phyloP scores from a whole-genome alignment of 2,888 invertebrate species.

The Ashinkailepas kermadecensis region DNA sequence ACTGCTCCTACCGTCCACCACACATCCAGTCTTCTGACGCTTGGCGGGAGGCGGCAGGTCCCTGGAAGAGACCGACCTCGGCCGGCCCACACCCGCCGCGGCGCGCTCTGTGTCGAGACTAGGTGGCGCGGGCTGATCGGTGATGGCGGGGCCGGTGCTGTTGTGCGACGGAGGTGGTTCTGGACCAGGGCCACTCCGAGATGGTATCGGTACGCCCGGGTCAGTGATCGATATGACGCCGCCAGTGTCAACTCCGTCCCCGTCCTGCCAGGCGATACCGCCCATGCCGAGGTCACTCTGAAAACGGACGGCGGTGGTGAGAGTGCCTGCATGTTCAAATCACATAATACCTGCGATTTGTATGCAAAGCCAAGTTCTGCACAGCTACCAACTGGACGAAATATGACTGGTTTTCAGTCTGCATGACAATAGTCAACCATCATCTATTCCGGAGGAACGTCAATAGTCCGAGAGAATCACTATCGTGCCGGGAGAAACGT shows the following conservation, averaged over 20 bases:
- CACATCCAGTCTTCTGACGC: neutral
- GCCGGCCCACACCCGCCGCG: neutral
- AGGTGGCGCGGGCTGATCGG: neutral
- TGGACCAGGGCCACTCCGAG: neutral
- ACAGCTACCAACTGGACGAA: no score
- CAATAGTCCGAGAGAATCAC: no score
- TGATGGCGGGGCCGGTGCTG: neutral
- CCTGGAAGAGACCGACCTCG: neutral
- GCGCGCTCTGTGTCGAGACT: neutral
- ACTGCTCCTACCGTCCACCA: no score
- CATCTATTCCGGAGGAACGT: no score
- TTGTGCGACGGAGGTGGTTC: neutral
- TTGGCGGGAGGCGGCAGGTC: neutral
- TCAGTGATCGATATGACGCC: no score
- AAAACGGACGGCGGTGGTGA: slow-evolving; percentile 39
- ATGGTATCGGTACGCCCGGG: no score
- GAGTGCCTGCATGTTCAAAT: neutral
- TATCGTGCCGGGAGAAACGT: no score
- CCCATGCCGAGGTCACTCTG: slow-evolving; percentile 64
- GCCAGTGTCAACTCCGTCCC: slow-evolving; percentile 31
- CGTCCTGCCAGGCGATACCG: slow-evolving; percentile 58
- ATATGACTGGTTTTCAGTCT: no score
- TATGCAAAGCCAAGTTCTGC: no score
- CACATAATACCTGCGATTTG: neutral
- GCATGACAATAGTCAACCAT: no score